These are phyloP conservation scores for Lagopus leucura DNA, from an alignment of 2,113 vertebrate species.

Conservation along the genomic window DNA sequence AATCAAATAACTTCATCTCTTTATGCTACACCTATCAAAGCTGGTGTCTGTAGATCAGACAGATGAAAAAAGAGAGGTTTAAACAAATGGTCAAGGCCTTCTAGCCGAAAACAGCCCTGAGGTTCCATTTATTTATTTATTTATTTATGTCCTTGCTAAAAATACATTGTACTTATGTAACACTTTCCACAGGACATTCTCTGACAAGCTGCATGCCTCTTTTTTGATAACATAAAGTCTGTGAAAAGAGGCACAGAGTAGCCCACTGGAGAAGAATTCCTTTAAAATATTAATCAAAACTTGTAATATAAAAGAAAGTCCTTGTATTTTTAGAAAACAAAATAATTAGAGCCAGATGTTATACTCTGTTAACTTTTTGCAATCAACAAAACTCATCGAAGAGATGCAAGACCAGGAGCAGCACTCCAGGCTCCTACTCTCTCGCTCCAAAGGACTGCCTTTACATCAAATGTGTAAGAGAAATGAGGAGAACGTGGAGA, in stretches of 20 bases:
- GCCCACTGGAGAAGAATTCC: background rate
- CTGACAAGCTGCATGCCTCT: background rate
- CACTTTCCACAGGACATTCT: background rate
- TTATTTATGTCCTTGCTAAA: background rate
- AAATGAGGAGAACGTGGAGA: slow-evolving; percentile 21
- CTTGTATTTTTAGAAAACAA: background rate
- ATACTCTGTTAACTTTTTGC: background rate
- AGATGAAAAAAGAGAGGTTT: background rate
- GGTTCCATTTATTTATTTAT: background rate
- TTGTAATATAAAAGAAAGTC: background rate
- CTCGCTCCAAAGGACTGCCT: background rate
- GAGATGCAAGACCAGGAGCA: accelerated
- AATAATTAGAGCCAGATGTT: background rate
- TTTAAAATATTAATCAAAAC: background rate
- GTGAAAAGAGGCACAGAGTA: background rate
- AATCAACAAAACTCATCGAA: background rate
- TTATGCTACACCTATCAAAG: background rate
- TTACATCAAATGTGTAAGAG: background rate
- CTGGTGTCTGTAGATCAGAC: background rate
- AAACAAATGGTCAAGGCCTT: background rate
- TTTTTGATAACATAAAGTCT: background rate
- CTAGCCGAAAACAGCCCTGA: background rate
- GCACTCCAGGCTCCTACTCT: background rate
- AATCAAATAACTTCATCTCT: background rate
- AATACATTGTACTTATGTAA: background rate